Percentiles rank a stretch among this genome's conserved stretches.
These are phyloP conservation scores for Drosophila monieri DNA, from an alignment of 2,888 invertebrate species.

Conservation along the genomic window DNA sequence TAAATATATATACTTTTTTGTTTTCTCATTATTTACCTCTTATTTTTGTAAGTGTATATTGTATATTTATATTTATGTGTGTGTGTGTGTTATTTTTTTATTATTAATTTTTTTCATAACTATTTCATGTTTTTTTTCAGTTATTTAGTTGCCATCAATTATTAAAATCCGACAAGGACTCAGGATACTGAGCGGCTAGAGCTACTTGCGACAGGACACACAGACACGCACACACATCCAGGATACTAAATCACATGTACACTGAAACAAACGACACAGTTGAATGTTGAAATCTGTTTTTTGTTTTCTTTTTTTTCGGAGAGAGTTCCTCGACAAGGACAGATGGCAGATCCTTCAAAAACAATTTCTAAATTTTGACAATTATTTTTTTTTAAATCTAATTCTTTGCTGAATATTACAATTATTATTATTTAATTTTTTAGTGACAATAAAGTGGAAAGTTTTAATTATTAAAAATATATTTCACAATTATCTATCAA, in stretches of 20 bases:
- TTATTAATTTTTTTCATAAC: conserved; percentile 1
- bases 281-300: neutral
- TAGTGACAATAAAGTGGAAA: too few species aligned
- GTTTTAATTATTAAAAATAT: too few species aligned
- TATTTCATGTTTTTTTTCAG: conserved; percentile 4
- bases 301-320: too few species aligned
- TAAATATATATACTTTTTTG: conserved; percentile 13
- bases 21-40: conserved; percentile 22
- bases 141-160: conserved; percentile 13
- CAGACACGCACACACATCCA: conserved; percentile 12
- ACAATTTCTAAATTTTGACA: too few species aligned
- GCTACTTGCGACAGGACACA: conserved; percentile 43
- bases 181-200: conserved; percentile 43
- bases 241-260: neutral
- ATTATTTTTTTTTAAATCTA: too few species aligned
- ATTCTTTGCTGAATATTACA: too few species aligned
- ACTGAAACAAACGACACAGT: neutral
- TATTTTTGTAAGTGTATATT: conserved; percentile 33
- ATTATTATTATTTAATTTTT: too few species aligned
- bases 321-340: neutral
- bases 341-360: too few species aligned
- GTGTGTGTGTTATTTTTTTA: conserved; percentile 30
- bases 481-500: too few species aligned
- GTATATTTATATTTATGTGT: conserved; percentile 33
- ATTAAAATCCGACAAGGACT: conserved; percentile 28